phyloP scores from a whole-genome alignment of 92 coral and sea anemone genomes.

The Heteractis magnifica region DNA sequence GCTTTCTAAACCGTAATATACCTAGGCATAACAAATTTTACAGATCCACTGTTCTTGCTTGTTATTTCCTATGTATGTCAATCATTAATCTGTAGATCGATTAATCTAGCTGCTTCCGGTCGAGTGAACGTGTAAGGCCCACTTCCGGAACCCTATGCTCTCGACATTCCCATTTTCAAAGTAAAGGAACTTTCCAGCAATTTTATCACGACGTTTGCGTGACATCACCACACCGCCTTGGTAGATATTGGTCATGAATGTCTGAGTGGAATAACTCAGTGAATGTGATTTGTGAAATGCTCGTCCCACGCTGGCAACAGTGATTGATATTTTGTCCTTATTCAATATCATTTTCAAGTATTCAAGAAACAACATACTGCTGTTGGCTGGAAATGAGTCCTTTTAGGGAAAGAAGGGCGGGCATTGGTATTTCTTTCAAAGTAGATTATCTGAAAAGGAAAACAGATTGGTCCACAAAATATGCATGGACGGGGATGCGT shows the following conservation, averaged over 20 bases:
- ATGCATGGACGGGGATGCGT: too few species aligned
- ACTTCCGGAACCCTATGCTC: background rate
- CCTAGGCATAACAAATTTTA: background rate
- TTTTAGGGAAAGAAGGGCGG: background rate
- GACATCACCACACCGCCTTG: background rate
- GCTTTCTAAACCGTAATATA: background rate
- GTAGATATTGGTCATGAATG: too few species aligned
- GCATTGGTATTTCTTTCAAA: too few species aligned
- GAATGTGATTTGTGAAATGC: background rate
- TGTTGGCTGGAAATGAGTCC: background rate
- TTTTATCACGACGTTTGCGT: background rate
- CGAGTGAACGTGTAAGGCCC: background rate
- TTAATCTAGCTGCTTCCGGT: background rate
- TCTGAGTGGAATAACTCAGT: background rate
- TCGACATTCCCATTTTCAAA: too few species aligned
- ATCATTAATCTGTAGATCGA: background rate
- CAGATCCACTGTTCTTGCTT: background rate
- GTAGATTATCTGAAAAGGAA: too few species aligned
- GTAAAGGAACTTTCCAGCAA: background rate
- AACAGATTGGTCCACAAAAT: too few species aligned
- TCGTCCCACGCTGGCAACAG: background rate
- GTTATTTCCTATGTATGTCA: constrained; percentile 6
- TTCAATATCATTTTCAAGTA: too few species aligned
- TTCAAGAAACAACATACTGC: background rate
- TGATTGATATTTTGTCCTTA: background rate